Base-by-base conservation (phyloP, 2,888 invertebrate species). In the Chrysolina oricalcia region DNA sequence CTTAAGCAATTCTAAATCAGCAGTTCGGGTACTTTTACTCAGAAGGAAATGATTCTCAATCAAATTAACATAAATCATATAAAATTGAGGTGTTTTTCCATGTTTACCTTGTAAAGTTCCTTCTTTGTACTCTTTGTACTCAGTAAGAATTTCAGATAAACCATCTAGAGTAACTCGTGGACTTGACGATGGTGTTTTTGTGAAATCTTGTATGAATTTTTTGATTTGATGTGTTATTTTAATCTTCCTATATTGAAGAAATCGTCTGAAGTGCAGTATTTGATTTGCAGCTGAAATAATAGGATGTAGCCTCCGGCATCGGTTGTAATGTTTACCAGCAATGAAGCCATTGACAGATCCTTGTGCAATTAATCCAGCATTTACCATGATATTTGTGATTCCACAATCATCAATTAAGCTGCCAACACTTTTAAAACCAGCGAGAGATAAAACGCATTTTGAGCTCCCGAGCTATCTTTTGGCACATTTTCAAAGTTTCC, bases 1-100 rank as follows among this genome's bases (percentile, higher is more conserved):
- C 43, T 43, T 66, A n/a, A 13, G 35, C 15, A 64, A 80, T 70
- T 78, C 76, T 46, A 86, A 81, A 79, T 87, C 78, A 6, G 77
- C 75, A 19, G 78, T 82, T 40, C 86, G 70, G 35, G 86, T 81
- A 63, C 85, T 85, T 66, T 79, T 53, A 17, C 73, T 75, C 10
- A 87, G 76, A 13, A 77, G 23, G 1, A 82, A 70, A 74, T 85
- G 86, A 75, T 84, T 76, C 66, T 84, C 72, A 11, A 86, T 70
- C 8, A 84, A 78, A 48, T 83, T 65, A 9, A 84, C 74, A 74
- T 85, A 84, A 35, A 56, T 71, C 10, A 74, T 1, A 64, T 75
- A 75, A 53, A 72, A 75, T 63, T 78, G 70, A 8, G 72, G 40
- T 2, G 78, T 80, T 69, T 74, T 78, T 1, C 78, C 80, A 59